Base-by-base conservation (phyloP, 2,113 vertebrate species). In the Candoia aspera region DNA sequence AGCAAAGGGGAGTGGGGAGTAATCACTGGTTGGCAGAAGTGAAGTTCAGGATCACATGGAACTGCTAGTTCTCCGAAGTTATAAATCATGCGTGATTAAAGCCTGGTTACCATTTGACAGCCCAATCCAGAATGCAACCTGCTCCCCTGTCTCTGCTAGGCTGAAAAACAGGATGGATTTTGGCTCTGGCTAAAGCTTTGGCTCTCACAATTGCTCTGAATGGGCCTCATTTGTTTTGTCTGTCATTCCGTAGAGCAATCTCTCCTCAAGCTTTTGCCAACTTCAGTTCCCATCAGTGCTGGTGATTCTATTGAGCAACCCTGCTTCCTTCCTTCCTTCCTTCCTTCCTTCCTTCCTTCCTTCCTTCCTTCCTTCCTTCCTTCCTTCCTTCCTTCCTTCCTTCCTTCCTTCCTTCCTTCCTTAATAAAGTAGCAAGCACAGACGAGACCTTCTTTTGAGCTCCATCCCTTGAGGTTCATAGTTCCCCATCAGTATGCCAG, bases 401-500 rank as follows among this genome's bases (percentile, higher is more conserved):
- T n/a, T n/a, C n/a, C n/a, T n/a, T n/a, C n/a, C n/a, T n/a, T n/a
- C n/a, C n/a, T n/a, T n/a, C n/a, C n/a, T n/a, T n/a, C n/a, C n/a
- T n/a, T n/a, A n/a, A n/a, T n/a, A 33, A 57, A 33, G 53, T 6
- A 19, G 46, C 4, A 1, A 54, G 26, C 17, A 21, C 86, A 24
- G 29, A n/a, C 1, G 29, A 26, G 62, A 89, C 24, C 85, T 17
- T 12, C 1, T 49, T 6, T 33, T 6, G 46, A 90, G 88, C 64
- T 3, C 15, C 0, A 8, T n/a, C 60, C 0, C 2, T 29, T 42
- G 6, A 54, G 10, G 11, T 23, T 5, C 49, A 49, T 1, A 23
- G 10, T 15, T 54, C 85, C 0, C 8, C 55, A 46, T 54, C 3
- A 17, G 6, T 9, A 0, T 2, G 19, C 84, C 0, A 23, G 29